Conservation (phyloP, 2,113 vertebrate genomes). For the Limnothrissa miodon region DNA sequence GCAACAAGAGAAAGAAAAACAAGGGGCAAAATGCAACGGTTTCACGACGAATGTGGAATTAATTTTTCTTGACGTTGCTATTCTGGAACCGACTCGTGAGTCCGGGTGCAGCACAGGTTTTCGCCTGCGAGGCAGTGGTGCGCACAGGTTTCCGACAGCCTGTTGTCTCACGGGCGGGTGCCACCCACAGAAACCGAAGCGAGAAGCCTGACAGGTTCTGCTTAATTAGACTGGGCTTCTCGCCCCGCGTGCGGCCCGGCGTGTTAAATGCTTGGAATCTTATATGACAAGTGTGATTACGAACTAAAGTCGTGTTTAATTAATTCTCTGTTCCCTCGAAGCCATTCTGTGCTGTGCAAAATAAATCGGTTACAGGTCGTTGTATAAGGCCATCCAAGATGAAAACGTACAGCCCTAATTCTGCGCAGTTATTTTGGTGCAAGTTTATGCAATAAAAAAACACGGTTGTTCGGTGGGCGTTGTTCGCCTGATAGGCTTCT, state of each 20-base stretch:
- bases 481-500: background rate
- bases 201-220: conserved; percentile 62
- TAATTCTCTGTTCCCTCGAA: conserved; percentile 51
- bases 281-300: conserved; percentile 69
- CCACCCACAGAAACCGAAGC: conserved; percentile 57
- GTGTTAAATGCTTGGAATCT: conserved; percentile 45
- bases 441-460: background rate
- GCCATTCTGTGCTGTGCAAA: conserved; percentile 49
- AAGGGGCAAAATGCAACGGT: background rate
- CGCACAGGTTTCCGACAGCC: conserved; percentile 71
- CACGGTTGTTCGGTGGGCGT: background rate
- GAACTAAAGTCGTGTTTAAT: conserved; percentile 66
- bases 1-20: background rate
- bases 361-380: background rate
- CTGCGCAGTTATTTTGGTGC: background rate
- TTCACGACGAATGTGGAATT: conserved; percentile 3
- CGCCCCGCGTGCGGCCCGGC: conserved; percentile 41
- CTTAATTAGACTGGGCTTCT: conserved; percentile 65
- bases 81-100: conserved; percentile 34
- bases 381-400: background rate
- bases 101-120: conserved; percentile 62
- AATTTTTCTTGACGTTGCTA: background rate
- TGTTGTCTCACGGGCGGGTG: conserved; percentile 71
- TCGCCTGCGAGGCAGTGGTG: conserved; percentile 65
- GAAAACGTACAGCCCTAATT: conserved; percentile 30